Evolutionary conservation across 2,797 vertebrate genomes (phyloP), one percentile per base, ranked within the genome.

Genomic region (Pristis pectinata): DNA sequence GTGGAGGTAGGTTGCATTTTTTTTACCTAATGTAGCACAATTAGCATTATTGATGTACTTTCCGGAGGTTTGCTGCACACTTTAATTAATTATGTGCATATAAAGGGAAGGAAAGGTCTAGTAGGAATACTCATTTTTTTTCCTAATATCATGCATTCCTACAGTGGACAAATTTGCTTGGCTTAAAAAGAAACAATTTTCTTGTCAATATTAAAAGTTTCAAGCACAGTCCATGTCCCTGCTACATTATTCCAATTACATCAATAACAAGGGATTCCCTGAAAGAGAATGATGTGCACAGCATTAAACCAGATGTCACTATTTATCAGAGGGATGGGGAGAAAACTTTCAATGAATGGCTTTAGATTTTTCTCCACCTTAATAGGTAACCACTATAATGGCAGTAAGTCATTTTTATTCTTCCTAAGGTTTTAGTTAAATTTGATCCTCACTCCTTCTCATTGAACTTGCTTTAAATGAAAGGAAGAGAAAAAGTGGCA

Each of bases 1-100:
- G 94, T 99, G 98, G 99, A 98, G 98, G 99, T 99, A 97, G 10
- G 30, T 64, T 67, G 2, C 27, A 56, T 2, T 0, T 85, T 67
- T 80, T 94, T 59, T 2, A 44, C 19, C 56, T 79, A 49, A 9
- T 64, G 19, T n/a, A 17, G 24, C 34, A 15, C 41, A 10, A 70
- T 44, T 94, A 44, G 8, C 92, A 94, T 34, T 76, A 74, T 94
- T 41, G 22, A 72, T 59, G 83, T 83, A 17, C 27, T 61, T 37
- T 72, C 24, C 56, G 37, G 17, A 91, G 22, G 19, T 41, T 91
- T 91, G 24, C 67, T 67, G 64, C 61, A 37, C 85, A 27, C 56
- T 24, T 53, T 85, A 64, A 91, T 67, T 37, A 41, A 91, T 24
- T 67, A 41, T 22, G 6, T 10, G 59, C 24, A 34, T 3, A 37